Conservation (phyloP, 2,888 invertebrate genomes). For the Drosophila hamatofila region DNA sequence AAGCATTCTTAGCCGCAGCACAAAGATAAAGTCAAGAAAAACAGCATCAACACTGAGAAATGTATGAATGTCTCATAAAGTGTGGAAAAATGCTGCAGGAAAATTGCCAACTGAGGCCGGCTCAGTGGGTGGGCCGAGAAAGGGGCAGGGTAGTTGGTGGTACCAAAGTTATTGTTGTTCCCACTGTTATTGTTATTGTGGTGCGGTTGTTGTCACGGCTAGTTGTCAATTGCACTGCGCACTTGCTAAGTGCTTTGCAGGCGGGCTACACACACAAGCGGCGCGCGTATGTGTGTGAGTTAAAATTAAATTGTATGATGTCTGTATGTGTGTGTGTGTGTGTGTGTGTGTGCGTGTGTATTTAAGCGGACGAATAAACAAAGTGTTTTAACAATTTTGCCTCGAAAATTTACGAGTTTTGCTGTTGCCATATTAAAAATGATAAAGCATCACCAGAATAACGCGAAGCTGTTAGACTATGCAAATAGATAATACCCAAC, state of each 20-base stretch:
- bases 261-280: background rate
- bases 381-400: slow-evolving; percentile 47
- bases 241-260: background rate
- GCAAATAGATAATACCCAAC: background rate
- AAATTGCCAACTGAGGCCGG: slow-evolving; percentile 63
- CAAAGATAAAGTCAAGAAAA: slow-evolving; percentile 5
- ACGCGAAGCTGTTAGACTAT: slow-evolving; percentile 1
- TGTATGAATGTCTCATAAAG: slow-evolving; percentile 56
- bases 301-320: slow-evolving; percentile 38
- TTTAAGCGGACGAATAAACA: slow-evolving; percentile 53
- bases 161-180: slow-evolving; percentile 38
- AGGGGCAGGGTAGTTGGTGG: slow-evolving; percentile 1
- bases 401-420: slow-evolving; percentile 66
- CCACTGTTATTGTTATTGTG: slow-evolving; percentile 4
- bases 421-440: slow-evolving; percentile 75
- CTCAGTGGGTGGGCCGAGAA: slow-evolving; percentile 32
- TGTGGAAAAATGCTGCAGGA: slow-evolving; percentile 60
- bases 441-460: slow-evolving; percentile 62
- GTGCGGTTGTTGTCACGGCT: slow-evolving; percentile 24
- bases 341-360: slow-evolving; percentile 27
- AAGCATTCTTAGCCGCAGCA: background rate
- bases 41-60: slow-evolving; percentile 10
- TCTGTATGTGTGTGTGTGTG: slow-evolving; percentile 36
- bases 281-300: background rate
- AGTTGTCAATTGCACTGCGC: slow-evolving; percentile 72